phyloP scores from a whole-genome alignment of 2,113 vertebrate genomes.

The Motacilla tschutschensis region DNA sequence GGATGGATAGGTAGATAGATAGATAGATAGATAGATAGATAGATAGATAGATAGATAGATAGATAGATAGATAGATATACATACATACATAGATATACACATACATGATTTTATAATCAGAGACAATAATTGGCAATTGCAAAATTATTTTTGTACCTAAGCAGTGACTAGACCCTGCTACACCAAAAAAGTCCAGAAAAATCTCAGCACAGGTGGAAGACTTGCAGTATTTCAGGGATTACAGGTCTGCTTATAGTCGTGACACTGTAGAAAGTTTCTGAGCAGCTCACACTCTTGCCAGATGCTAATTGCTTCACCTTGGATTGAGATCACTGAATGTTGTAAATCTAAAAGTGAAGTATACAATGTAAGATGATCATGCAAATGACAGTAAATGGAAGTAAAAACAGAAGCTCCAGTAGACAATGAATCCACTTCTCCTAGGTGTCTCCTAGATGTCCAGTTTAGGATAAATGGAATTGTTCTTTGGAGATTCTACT shows the following conservation, averaged over 20 bases:
- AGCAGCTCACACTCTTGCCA: neutral
- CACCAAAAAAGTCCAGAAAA: neutral
- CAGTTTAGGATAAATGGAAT: neutral
- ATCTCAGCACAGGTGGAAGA: neutral
- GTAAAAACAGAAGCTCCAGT: neutral
- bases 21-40: neutral
- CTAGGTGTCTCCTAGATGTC: neutral
- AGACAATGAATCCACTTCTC: neutral
- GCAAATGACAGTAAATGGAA: neutral
- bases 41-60: neutral
- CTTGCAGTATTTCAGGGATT: neutral
- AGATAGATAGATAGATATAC: no score
- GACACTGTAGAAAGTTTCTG: neutral
- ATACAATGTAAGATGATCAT: neutral
- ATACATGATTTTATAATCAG: neutral
- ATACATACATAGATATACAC: neutral
- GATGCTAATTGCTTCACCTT: neutral
- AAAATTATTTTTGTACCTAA: neutral
- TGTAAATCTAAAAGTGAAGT: neutral
- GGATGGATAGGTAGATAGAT: neutral
- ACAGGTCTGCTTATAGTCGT: neutral
- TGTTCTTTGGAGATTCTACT: neutral
- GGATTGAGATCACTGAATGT: neutral
- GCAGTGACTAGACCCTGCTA: neutral
- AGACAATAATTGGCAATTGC: neutral